These are phyloP conservation scores for Lepilemur septentrionalis DNA, from an alignment of 2,797 vertebrate species.

Conservation along the genomic window DNA sequence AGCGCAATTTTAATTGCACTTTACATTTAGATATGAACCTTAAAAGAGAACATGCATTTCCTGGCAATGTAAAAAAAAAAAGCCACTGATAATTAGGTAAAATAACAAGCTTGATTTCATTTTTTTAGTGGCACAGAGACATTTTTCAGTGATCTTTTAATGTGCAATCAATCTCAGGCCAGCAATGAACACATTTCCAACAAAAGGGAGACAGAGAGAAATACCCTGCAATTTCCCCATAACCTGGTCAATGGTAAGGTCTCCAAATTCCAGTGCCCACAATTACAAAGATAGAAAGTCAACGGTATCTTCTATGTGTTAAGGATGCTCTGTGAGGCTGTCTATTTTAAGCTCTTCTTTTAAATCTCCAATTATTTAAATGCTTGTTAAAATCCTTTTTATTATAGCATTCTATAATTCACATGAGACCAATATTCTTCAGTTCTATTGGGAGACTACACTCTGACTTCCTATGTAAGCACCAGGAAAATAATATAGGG, in stretches of 20 bases:
- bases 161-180: conserved; percentile 34
- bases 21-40: conserved; percentile 15
- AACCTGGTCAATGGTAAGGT: neutral
- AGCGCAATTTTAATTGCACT: conserved; percentile 36
- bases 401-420: conserved; percentile 44
- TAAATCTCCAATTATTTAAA: conserved; percentile 54
- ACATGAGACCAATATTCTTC: conserved; percentile 16
- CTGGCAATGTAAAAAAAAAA: neutral
- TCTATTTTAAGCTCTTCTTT: conserved; percentile 27
- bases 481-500: conserved; percentile 5
- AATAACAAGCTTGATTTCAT: neutral
- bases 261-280: neutral
- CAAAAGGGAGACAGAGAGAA: neutral
- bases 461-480: conserved; percentile 34
- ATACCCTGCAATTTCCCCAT: neutral
- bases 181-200: conserved; percentile 47
- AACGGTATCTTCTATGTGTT: conserved; percentile 2
- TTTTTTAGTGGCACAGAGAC: neutral
- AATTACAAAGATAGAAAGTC: conserved; percentile 48
- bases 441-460: conserved; percentile 12
- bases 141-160: conserved; percentile 55
- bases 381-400: conserved; percentile 37
- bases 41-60: conserved; percentile 9
- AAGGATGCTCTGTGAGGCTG: neutral
- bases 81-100: neutral